phyloP scores from a whole-genome alignment of 2,888 invertebrate genomes.

The Mactromeris polynyma region DNA sequence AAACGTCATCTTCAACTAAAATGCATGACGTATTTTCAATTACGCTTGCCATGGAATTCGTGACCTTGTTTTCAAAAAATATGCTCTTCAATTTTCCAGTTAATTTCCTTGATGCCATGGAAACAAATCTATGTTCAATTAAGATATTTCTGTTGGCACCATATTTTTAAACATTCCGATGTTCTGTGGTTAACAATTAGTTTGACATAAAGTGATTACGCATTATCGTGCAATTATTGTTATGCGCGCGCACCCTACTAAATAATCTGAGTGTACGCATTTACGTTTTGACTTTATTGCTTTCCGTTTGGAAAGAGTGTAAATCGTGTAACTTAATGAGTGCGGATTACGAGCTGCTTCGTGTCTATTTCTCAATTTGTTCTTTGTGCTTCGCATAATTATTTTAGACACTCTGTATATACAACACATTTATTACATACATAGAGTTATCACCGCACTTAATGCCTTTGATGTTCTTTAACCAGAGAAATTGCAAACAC shows the following conservation, averaged over 20 bases:
- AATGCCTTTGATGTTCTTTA: neutral
- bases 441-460: neutral
- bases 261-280: neutral
- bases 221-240: neutral
- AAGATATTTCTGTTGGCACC: slow-evolving; percentile 6
- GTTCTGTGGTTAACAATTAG: neutral
- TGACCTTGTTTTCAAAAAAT: neutral
- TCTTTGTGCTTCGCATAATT: too few relatives aligned
- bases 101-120: neutral
- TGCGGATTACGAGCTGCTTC: too few relatives aligned
- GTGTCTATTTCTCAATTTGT: too few relatives aligned
- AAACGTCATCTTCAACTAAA: neutral
- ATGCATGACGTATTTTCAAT: neutral
- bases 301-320: too few relatives aligned
- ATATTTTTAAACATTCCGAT: neutral
- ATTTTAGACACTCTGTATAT: too few relatives aligned
- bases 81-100: neutral
- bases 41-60: too few relatives aligned
- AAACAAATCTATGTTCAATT: neutral
- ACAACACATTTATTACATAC: neutral
- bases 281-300: too few relatives aligned
- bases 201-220: neutral
- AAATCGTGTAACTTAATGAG: too few relatives aligned
- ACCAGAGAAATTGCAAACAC: neutral
- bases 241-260: neutral